Conservation (phyloP, 2,113 vertebrate species). For the Centropus bengalensis region DNA sequence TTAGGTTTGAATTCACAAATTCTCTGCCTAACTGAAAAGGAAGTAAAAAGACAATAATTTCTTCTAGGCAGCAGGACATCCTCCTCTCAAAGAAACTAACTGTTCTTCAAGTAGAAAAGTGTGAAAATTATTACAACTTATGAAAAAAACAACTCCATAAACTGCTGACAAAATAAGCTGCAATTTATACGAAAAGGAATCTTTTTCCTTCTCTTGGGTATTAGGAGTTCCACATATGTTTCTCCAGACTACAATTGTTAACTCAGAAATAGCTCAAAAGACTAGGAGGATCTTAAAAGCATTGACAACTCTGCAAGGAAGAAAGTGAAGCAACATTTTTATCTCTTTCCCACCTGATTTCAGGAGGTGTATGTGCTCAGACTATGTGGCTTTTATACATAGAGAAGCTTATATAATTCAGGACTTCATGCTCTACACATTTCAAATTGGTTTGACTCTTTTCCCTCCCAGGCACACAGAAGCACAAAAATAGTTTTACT, state of each 20-base stretch:
- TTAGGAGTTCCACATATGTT: not conserved
- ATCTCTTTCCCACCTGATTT: conserved; percentile 56
- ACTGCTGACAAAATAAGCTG: conserved; percentile 61
- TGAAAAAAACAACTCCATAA: not conserved
- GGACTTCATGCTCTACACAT: conserved; percentile 6
- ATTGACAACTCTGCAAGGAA: not conserved
- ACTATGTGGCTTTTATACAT: not conserved
- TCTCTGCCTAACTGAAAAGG: not conserved
- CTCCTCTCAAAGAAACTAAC: not conserved
- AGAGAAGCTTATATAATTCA: conserved; percentile 42
- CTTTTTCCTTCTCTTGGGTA: conserved; percentile 2
- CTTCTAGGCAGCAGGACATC: not conserved
- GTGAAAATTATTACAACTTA: conserved; percentile 39
- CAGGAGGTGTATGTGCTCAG: conserved; percentile 2
- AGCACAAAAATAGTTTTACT: not conserved
- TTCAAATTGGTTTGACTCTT: conserved; percentile 57
- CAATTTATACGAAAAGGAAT: conserved; percentile 47
- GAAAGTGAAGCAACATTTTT: conserved; percentile 32
- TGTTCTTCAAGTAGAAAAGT: conserved; percentile 18
- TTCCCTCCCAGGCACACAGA: not conserved
- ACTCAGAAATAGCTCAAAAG: conserved; percentile 38
- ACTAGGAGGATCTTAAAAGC: conserved; percentile 38
- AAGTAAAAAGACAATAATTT: not conserved
- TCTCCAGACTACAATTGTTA: conserved; percentile 27
- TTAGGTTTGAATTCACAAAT: not conserved